phyloP scores from a whole-genome alignment of 2,113 vertebrate species.

The Leptobrachium leishanense region DNA sequence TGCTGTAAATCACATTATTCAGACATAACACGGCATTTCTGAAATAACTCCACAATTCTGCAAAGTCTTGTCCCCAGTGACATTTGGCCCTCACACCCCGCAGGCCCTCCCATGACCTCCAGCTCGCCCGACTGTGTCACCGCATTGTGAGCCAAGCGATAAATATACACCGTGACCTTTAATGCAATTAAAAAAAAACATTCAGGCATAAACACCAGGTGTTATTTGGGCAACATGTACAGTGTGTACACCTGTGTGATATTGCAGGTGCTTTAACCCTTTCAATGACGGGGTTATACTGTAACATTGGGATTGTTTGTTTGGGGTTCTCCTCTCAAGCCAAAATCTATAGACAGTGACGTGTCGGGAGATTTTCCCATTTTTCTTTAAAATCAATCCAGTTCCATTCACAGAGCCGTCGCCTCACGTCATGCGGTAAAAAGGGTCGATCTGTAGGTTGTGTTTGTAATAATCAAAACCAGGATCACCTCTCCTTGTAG shows the following conservation, averaged over 20 bases:
- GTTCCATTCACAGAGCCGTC: not conserved
- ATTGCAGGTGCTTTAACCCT: conserved; percentile 27
- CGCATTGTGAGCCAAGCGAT: not conserved
- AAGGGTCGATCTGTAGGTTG: too few relatives aligned
- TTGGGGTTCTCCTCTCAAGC: too few relatives aligned
- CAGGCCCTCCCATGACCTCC: not conserved
- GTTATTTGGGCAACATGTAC: not conserved
- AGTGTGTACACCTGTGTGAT: conserved; percentile 6
- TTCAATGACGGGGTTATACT: not conserved
- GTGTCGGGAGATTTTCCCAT: not conserved
- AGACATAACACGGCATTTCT: not conserved
- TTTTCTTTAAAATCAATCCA: not conserved
- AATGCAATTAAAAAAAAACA: not conserved
- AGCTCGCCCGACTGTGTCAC: not conserved
- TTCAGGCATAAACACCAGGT: conserved; percentile 8
- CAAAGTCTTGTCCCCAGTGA: not conserved
- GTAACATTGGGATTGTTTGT: not conserved
- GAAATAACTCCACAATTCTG: conserved; percentile 1
- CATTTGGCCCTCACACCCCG: not conserved
- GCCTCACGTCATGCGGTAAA: not conserved
- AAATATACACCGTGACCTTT: conserved; percentile 29
- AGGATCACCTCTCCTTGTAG: too few relatives aligned
- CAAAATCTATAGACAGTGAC: not conserved
- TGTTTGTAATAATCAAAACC: too few relatives aligned
- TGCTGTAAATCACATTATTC: not conserved